Base-by-base conservation (phyloP, 2,113 vertebrate species). In the Callionymus lyra region DNA sequence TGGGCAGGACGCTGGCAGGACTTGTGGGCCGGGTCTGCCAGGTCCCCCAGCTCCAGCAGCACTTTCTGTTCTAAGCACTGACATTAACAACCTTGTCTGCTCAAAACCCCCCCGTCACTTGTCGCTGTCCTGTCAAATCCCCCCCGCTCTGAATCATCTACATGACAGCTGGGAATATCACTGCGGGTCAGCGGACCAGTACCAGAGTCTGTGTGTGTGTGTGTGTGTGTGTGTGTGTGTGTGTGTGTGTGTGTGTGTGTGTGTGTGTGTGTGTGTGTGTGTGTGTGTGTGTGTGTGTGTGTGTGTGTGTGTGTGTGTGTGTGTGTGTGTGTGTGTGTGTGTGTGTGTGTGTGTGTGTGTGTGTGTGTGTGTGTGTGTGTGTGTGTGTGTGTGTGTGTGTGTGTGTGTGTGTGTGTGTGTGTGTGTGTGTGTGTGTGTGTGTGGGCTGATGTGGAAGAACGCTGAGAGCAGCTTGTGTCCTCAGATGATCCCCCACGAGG, bases 71-170 rank as follows among this genome's bases (percentile, higher is more conserved):
- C 21, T 27, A 8, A 27, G 21, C 21, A 27, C 8, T 31, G 9
- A 13, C 10, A 16, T 9, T 14, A 37, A 18, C 6, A 31, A 33
- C n/a, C 39, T 17, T 45, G 57, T 65, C 54, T 15, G 10, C n/a
- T 54, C 51, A 40, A 36, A 56, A n/a, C 8, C 21, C 21, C 49
- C 50, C 41, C 15, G 43, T 65, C 46, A 44, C 59, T 63, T 53
- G 56, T 53, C 43, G 18, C 42, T 1, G 47, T 70, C 65, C 50
- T 57, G 56, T 34, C 40, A 27, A 33, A 36, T 68, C 12, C 42
- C 46, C 41, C 33, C 52, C 36, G 46, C 59, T 72, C 51, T 57
- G 56, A 64, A 65, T 74, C 63, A 74, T 68, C 64, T 35, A 33
- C 27, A 45, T 53, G 68, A 49, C 58, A 61, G 59, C 21, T 11